A percentile compares a stretch with the other conserved stretches of the same genome.
These are phyloP conservation scores for Bugula neritina DNA, from an alignment of 2,888 invertebrate species.

Conservation along the genomic window DNA sequence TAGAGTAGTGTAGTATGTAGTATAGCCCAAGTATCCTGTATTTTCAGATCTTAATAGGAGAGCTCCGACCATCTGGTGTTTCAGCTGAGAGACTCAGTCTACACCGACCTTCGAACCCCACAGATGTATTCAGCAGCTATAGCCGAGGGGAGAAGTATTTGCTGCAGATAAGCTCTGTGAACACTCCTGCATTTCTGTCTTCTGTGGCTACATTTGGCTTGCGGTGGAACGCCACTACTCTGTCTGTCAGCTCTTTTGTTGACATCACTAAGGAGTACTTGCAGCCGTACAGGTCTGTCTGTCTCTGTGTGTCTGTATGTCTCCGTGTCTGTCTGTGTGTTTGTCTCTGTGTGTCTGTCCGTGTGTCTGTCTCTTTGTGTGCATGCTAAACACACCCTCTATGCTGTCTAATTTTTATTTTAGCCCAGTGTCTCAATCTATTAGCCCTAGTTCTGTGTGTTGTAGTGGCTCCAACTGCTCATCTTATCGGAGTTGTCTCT, in stretches of 20 bases:
- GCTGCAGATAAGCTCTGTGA: neutral
- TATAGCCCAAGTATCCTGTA: too few relatives aligned
- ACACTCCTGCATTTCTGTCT: neutral
- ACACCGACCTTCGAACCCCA: neutral
- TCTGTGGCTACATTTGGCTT: neutral
- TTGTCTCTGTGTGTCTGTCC: too few relatives aligned
- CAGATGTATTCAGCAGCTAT: neutral
- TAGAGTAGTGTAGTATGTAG: too few relatives aligned
- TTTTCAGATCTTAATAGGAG: neutral
- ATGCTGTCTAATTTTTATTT: too few relatives aligned
- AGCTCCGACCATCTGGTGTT: neutral
- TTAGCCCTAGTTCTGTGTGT: too few relatives aligned
- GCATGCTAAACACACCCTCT: too few relatives aligned
- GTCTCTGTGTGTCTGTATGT: neutral
- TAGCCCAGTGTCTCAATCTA: too few relatives aligned
- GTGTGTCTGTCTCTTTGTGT: too few relatives aligned
- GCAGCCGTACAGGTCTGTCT: conserved; percentile 12
- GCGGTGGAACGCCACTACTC: neutral
- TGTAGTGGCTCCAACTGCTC: too few relatives aligned
- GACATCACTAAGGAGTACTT: neutral
- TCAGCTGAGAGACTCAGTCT: neutral
- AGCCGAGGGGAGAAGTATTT: neutral
- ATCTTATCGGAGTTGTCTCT: conserved; percentile 74
- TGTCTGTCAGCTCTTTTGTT: neutral
- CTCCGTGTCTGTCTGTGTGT: too few relatives aligned